Evolutionary conservation across 2,113 vertebrate genomes (phyloP), one percentile per base, ranked within the genome.

Genomic region (Chaetodon trifascialis): DNA sequence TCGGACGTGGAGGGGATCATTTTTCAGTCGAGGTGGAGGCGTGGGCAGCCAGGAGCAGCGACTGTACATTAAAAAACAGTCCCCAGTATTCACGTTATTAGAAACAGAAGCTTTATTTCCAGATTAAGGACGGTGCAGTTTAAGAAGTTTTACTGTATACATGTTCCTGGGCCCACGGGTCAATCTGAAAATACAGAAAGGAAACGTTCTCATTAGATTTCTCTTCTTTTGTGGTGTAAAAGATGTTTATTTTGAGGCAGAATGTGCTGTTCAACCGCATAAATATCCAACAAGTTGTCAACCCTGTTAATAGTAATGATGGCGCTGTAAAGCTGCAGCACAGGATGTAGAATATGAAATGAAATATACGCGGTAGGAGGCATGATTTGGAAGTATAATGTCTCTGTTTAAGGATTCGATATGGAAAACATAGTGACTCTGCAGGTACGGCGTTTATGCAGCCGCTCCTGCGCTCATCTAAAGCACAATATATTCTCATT

Each of bases 401-500:
- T n/a, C 17, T 67, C 21, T 1, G 38, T 64, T 55, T 11, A 46
- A 25, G 59, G 30, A 30, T 54, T 75, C 40, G 49, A 46, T 55
- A 47, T 56, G 62, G 62, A 73, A 15, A 38, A 11, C 12, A 7
- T 12, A 19, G 59, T 52, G 6, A 51, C 55, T 36, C 51, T 36
- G 68, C 9, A 1, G 23, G 5, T 38, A 12, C 17, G 25, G 60
- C 25, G 8, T 58, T 19, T 36, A 46, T 55, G 70, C 80, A 60
- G 46, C 77, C 55, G 52, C 8, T 52, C 23, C 73, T 67, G 30
- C 2, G 49, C 58, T 72, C 30, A 72, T 71, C 49, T 69, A 74
- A 66, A 80, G 64, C 34, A 17, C 16, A 75, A 84, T 40, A 36
- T 2, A 56, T 52, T 74, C 79, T 81, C 79, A 87, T 84, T 82